Conservation (phyloP, 2,888 invertebrate species). For the Leptodirus hochenwartii region DNA sequence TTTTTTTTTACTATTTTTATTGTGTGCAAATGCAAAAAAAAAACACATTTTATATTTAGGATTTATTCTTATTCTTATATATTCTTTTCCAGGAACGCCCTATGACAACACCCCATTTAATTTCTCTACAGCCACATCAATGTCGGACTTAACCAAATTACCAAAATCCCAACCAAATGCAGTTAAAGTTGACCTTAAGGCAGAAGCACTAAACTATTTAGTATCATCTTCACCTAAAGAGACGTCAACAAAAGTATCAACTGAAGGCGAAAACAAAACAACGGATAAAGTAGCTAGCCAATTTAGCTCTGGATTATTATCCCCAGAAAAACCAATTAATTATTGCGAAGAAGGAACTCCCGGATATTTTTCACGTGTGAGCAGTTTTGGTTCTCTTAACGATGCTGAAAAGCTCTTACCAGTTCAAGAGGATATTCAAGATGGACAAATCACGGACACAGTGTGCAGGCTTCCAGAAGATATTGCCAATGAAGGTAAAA, state of each 20-base stretch:
- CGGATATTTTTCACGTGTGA: slow-evolving; percentile 49
- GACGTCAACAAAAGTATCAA: slow-evolving; percentile 9
- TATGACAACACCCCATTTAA: slow-evolving; percentile 61
- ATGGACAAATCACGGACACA: background rate
- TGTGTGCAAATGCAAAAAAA: no score
- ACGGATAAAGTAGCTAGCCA: slow-evolving; percentile 18
- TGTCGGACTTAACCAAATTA: slow-evolving; percentile 84
- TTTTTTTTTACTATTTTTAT: no score
- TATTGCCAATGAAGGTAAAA: slow-evolving; percentile 7
- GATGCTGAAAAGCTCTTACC: no score
- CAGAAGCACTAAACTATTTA: slow-evolving; percentile 2
- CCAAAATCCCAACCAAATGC: no score
- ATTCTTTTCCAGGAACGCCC: slow-evolving; percentile 41
- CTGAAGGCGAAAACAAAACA: slow-evolving; percentile 15
- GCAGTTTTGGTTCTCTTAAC: slow-evolving; percentile 33
- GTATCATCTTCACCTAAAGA: no score
- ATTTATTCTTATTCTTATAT: background rate
- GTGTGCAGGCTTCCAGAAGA: background rate
- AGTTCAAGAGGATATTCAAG: slow-evolving; percentile 9
- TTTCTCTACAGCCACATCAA: slow-evolving; percentile 79
- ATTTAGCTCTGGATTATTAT: slow-evolving; percentile 47
- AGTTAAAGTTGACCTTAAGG: slow-evolving; percentile 19
- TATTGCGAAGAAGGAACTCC: slow-evolving; percentile 83
- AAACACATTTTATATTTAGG: no score
- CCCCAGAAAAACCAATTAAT: slow-evolving; percentile 62